Base-by-base conservation (phyloP, 2,888 invertebrate species). In the Lamproptera curius region DNA sequence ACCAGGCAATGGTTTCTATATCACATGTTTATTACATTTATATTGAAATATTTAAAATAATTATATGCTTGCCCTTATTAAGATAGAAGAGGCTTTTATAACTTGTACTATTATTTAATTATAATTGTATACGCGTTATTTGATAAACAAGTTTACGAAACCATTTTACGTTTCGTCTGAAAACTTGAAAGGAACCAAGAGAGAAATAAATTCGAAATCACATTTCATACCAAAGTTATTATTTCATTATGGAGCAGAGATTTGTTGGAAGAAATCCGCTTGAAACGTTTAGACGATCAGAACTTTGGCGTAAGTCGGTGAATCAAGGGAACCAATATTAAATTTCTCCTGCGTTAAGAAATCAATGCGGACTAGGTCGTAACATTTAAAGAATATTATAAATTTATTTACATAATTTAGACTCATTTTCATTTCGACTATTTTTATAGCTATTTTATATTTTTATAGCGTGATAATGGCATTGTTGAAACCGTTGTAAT, bases 341-440 rank as follows among this genome's bases (percentile, higher is more conserved):
- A 46, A 38, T 46, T 42, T 53, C 28, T 38, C 35, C 46, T 11
- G 11, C n/a, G 40, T 33, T 26, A 35, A 6, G 51, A 59, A 63
- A 64, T 64, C 60, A 64, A 65, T 33, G n/a, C 11, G 31, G 31
- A 31, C 31, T n/a, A 11, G 1, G 11, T 31, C 31, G 11, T 31
- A 6, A 9, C 11, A 13, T 11, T 11, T 13, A 31, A 13, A 11
- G 11, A 13, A 11, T 11, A 31, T 31, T 31, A 31, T 31, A 4
- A 11, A 31, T 31, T 31, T 13, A 31, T 31, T 31, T 31, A 5
- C 10, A 31, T 5, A 31, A 11, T 28, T 28, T 28, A 10, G 2
- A 28, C n/a, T n/a, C n/a, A n/a, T n/a, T n/a, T n/a, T n/a, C n/a
- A n/a, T n/a, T n/a, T n/a, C n/a, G n/a, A n/a, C n/a, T n/a, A n/a